Percentiles rank a stretch among this genome's conserved stretches.
phyloP scores from a whole-genome alignment of 2,888 invertebrate species.

The Lasius fuliginosus region DNA sequence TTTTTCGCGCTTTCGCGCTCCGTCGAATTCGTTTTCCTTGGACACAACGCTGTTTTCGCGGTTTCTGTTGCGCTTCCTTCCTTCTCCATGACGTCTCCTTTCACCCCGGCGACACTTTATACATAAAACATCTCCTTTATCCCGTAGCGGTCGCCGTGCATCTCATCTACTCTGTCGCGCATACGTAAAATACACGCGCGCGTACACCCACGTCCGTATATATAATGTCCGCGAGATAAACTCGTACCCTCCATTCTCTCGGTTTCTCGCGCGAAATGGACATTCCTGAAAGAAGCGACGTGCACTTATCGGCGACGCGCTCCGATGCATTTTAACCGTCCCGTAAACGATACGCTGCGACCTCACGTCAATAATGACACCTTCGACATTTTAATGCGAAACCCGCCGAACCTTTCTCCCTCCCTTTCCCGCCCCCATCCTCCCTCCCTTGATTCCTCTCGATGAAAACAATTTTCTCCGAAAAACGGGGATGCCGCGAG shows the following conservation, averaged over 20 bases:
- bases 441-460: not conserved
- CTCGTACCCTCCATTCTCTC: not conserved
- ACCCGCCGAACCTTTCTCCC: not conserved
- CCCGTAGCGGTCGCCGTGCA: not conserved
- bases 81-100: constrained; percentile 44
- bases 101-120: not conserved
- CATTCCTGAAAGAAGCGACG: constrained; percentile 18
- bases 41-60: constrained; percentile 15
- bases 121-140: constrained; percentile 2
- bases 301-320: constrained; percentile 35
- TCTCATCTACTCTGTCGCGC: not conserved
- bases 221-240: not conserved
- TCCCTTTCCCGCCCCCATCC: not conserved
- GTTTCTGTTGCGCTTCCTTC: constrained; percentile 29
- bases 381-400: constrained; percentile 43
- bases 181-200: not conserved
- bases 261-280: constrained; percentile 13
- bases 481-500: not conserved
- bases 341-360: constrained; percentile 20
- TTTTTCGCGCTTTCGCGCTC: constrained; percentile 36
- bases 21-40: constrained; percentile 36
- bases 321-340: constrained; percentile 31
- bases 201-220: not conserved
- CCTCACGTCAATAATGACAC: constrained; percentile 3
- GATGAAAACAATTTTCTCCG: constrained; percentile 19